phyloP scores from a whole-genome alignment of 2,113 vertebrate species.

The Oreochromis aureus region DNA sequence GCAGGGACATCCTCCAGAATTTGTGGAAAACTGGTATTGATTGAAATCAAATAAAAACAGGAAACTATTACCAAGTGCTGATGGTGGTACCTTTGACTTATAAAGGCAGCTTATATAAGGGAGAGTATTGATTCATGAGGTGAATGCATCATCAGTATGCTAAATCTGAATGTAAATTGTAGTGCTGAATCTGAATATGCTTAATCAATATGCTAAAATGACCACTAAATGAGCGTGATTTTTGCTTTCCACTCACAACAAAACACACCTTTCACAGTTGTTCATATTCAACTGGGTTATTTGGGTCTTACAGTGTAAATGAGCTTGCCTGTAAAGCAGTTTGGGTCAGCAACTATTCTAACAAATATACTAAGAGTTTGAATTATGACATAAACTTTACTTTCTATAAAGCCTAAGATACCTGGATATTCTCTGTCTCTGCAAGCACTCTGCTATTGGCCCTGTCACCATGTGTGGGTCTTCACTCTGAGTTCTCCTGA shows the following conservation, averaged over 20 bases:
- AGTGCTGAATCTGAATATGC: neutral
- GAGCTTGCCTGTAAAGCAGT: neutral
- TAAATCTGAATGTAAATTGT: neutral
- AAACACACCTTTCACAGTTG: neutral
- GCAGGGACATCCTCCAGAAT: neutral
- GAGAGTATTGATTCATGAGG: neutral
- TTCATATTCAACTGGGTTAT: neutral
- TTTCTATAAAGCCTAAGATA: neutral
- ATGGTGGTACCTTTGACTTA: neutral
- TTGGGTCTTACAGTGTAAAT: neutral
- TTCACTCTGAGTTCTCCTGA: neutral
- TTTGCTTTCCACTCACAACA: neutral
- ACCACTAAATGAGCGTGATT: neutral
- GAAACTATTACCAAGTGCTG: neutral
- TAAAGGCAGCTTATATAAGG: neutral
- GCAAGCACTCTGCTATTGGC: neutral
- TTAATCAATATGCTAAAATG: neutral
- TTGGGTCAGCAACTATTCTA: neutral
- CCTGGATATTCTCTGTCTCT: neutral
- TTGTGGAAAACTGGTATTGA: neutral
- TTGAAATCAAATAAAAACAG: neutral
- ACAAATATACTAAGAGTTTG: neutral
- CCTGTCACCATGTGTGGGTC: neutral
- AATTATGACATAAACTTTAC: neutral
- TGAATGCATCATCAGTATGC: neutral